Evolutionary conservation across 2,113 vertebrate species (phyloP).

Genomic region (Cinclus cinclus): DNA sequence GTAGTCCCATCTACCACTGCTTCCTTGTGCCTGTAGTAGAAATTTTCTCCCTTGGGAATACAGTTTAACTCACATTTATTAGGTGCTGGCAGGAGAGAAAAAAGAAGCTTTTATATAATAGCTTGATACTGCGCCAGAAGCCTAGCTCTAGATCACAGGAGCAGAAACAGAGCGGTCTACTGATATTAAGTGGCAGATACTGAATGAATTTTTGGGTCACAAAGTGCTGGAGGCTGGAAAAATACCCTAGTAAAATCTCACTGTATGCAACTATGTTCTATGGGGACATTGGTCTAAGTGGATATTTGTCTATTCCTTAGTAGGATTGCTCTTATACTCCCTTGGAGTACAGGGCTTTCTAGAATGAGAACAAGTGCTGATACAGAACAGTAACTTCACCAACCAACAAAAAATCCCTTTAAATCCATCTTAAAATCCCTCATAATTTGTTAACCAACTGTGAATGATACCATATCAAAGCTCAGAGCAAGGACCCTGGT

Average conservation of each 20-base stretch:
- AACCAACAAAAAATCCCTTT: background rate
- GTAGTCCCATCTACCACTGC: conserved; percentile 88
- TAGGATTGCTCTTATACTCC: background rate
- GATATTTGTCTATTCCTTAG: background rate
- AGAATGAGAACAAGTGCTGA: background rate
- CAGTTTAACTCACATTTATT: conserved; percentile 96
- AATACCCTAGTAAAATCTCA: background rate
- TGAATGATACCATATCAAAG: background rate
- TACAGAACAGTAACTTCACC: background rate
- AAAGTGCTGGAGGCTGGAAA: background rate
- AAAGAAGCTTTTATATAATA: background rate
- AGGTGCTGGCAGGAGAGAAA: conserved; percentile 74
- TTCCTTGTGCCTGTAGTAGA: conserved; percentile 87
- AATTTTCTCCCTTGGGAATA: conserved; percentile 94
- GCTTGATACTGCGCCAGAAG: background rate
- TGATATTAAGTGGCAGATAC: background rate
- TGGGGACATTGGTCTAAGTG: background rate
- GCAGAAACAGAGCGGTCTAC: background rate
- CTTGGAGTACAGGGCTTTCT: background rate
- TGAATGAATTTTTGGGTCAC: background rate
- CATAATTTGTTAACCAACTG: background rate
- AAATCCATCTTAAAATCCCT: background rate
- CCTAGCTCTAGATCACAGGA: background rate
- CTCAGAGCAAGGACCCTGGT: background rate
- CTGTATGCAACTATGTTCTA: background rate